phyloP scores from a whole-genome alignment of 2,113 vertebrate genomes.

The Xerus inauris region DNA sequence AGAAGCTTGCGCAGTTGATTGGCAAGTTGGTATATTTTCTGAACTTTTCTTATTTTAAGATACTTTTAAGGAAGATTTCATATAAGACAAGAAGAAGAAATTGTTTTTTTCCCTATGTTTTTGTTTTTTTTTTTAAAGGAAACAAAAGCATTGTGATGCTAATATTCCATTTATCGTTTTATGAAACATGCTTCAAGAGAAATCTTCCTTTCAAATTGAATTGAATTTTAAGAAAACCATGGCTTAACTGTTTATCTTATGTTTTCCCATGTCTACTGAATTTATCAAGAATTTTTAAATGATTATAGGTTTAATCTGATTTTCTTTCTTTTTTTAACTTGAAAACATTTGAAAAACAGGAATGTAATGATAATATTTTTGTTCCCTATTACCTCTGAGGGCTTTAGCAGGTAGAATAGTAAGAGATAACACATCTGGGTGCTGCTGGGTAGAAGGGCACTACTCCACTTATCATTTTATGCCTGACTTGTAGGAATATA shows the following conservation, averaged over 20 bases:
- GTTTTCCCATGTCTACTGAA: neutral
- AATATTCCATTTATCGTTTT: slow-evolving; percentile 38
- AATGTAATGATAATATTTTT: neutral
- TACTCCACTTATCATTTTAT: neutral
- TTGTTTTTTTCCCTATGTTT: neutral
- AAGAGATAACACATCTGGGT: neutral
- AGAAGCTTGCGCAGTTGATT: neutral
- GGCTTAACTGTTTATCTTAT: neutral
- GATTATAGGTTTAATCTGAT: neutral
- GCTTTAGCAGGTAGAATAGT: neutral
- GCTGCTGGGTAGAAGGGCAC: neutral
- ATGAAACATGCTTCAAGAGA: slow-evolving; percentile 25
- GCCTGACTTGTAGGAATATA: neutral
- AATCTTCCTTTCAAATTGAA: slow-evolving; percentile 30
- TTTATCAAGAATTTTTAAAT: slow-evolving; percentile 1
- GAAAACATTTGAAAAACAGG: neutral
- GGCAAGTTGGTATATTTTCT: neutral
- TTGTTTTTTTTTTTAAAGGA: neutral
- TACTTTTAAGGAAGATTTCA: neutral
- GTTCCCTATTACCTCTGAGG: neutral
- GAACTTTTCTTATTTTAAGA: slow-evolving; percentile 22
- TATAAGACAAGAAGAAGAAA: neutral
- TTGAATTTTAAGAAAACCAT: slow-evolving; percentile 30
- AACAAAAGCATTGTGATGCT: neutral
- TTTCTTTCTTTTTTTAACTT: neutral